Percentiles rank a stretch among this genome's conserved stretches.
These are phyloP conservation scores for Callimorpha dominula DNA, from an alignment of 2,888 invertebrate genomes.

Conservation along the genomic window DNA sequence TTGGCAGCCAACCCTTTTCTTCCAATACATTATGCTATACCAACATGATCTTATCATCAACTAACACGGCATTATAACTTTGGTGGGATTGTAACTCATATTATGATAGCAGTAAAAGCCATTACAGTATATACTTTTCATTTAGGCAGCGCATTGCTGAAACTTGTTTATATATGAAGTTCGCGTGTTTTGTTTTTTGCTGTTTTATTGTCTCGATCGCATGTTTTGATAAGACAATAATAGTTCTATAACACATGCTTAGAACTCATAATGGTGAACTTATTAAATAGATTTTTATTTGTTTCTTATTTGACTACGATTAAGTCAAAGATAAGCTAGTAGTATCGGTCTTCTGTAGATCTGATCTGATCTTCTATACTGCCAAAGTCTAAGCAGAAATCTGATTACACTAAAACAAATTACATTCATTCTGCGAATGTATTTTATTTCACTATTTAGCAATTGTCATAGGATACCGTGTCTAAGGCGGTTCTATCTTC, in stretches of 20 bases:
- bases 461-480: not conserved
- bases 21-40: conserved; percentile 5
- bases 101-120: not conserved
- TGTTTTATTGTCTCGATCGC: conserved; percentile 44
- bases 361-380: no score
- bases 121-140: conserved; percentile 17
- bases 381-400: no score
- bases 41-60: conserved; percentile 8
- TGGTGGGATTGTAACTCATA: conserved; percentile 27
- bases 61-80: conserved; percentile 4
- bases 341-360: no score
- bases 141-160: conserved; percentile 18
- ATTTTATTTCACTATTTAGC: no score
- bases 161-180: conserved; percentile 30
- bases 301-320: not conserved
- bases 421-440: no score
- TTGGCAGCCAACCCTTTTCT: not conserved
- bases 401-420: no score
- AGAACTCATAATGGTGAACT: not conserved
- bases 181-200: conserved; percentile 45
- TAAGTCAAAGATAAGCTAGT: not conserved
- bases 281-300: not conserved
- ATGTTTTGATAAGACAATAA: conserved; percentile 38
- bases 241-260: conserved; percentile 29
- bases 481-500: not conserved